phyloP scores from a whole-genome alignment of 2,113 vertebrate species.

The Siphamia tubifer region DNA sequence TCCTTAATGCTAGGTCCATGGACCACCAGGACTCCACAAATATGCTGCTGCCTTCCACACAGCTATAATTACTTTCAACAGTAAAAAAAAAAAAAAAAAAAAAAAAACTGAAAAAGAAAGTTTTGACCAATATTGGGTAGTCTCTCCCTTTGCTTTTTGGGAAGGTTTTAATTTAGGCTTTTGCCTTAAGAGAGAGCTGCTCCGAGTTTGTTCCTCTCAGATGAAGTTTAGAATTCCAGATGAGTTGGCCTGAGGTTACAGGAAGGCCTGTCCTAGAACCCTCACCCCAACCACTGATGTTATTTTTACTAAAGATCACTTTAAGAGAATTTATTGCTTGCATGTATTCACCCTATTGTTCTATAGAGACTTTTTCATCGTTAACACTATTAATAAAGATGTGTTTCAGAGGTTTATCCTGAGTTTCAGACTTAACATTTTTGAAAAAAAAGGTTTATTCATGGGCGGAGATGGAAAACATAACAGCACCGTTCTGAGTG shows the following conservation, averaged over 20 bases:
- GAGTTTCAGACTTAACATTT: too few species aligned
- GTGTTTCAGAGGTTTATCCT: too few species aligned
- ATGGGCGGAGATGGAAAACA: too few species aligned
- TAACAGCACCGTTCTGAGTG: too few species aligned
- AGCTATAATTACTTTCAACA: conserved; percentile 70
- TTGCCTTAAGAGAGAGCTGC: conserved; percentile 29
- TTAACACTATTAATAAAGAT: too few species aligned
- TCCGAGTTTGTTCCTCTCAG: not conserved
- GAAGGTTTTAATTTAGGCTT: conserved; percentile 56
- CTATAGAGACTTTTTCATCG: too few species aligned
- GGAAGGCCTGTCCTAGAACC: not conserved
- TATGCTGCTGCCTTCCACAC: conserved; percentile 49
- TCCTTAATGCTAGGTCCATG: conserved; percentile 48
- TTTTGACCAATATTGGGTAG: conserved; percentile 53
- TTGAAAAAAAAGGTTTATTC: too few species aligned
- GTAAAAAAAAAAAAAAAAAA: conserved; percentile 68
- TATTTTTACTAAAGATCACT: too few species aligned
- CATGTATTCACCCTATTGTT: too few species aligned
- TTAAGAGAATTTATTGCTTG: too few species aligned
- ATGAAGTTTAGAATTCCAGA: not conserved
- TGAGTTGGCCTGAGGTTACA: not conserved
- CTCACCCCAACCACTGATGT: too few species aligned
- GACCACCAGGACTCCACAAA: conserved; percentile 60
- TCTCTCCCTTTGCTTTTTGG: conserved; percentile 43
- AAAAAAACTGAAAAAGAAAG: conserved; percentile 54